Conservation (phyloP, 2,888 invertebrate species). For the Cremastobaeus sp. region DNA sequence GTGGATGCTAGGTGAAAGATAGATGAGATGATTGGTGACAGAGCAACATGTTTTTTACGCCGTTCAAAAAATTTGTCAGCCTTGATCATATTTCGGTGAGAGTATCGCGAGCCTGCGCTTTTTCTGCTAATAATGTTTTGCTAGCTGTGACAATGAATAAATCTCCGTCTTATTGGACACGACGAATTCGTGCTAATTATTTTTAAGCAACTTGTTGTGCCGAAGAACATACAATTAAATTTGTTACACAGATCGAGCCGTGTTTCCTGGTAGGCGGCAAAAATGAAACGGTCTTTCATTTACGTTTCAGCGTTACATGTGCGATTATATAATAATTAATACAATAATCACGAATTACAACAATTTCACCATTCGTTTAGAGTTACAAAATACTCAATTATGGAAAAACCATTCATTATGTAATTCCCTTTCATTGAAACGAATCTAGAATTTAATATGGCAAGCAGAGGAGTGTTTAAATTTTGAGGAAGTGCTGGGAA, state of each 20-base stretch:
- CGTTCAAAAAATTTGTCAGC: too few species aligned
- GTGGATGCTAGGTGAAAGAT: too few species aligned
- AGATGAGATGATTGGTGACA: too few species aligned
- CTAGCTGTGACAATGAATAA: too few species aligned
- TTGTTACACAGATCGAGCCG: constrained; percentile 11
- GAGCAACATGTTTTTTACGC: too few species aligned
- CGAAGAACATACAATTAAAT: constrained; percentile 20
- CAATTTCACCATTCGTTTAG: constrained; percentile 40
- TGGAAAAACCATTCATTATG: constrained; percentile 7
- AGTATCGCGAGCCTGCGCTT: too few species aligned
- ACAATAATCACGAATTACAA: constrained; percentile 13
- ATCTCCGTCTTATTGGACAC: too few species aligned
- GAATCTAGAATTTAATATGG: too few species aligned
- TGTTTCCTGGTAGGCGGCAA: constrained; percentile 19
- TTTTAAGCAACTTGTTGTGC: too few species aligned
- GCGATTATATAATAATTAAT: constrained; percentile 26
- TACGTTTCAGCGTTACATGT: constrained; percentile 12
- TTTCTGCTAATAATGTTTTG: too few species aligned
- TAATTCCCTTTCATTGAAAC: neutral
- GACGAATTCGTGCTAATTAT: too few species aligned
- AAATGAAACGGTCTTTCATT: constrained; percentile 17
- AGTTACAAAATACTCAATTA: constrained; percentile 14
- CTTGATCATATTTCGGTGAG: too few species aligned
- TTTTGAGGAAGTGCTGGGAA: constrained; percentile 8
- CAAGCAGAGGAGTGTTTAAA: neutral